These are phyloP conservation scores for Penaeus chinensis DNA, from an alignment of 1,140 invertebrate genomes.

Conservation along the genomic window DNA sequence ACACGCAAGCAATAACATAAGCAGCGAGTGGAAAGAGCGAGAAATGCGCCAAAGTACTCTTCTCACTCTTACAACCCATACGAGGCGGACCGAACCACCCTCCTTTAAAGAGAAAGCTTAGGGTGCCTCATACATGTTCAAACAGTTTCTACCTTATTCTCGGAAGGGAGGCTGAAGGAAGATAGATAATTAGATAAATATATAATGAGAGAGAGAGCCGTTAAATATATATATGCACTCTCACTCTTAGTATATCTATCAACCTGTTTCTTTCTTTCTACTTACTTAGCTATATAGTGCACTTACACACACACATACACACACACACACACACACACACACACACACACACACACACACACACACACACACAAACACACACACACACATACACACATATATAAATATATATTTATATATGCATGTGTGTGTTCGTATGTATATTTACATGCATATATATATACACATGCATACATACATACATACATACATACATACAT, in stretches of 20 bases:
- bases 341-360: neutral
- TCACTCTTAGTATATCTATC: no score
- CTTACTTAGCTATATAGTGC: no score
- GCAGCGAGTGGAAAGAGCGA: no score
- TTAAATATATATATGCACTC: no score
- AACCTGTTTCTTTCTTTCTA: no score
- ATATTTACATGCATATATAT: neutral
- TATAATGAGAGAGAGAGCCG: neutral
- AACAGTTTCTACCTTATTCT: neutral
- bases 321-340: neutral
- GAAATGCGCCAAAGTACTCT: no score
- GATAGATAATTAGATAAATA: neutral
- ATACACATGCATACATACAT: neutral
- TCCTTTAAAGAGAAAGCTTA: no score
- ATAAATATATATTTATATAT: slow-evolving; percentile 1
- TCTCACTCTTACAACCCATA: no score
- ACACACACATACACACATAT: neutral
- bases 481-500: neutral
- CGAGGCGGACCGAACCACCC: no score
- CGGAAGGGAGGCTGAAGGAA: neutral
- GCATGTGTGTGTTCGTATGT: no score
- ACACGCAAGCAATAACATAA: no score
- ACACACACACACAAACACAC: neutral
- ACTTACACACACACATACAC: neutral
- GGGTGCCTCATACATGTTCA: neutral